phyloP scores from a whole-genome alignment of 2,888 invertebrate species.

The Diploptera punctata region DNA sequence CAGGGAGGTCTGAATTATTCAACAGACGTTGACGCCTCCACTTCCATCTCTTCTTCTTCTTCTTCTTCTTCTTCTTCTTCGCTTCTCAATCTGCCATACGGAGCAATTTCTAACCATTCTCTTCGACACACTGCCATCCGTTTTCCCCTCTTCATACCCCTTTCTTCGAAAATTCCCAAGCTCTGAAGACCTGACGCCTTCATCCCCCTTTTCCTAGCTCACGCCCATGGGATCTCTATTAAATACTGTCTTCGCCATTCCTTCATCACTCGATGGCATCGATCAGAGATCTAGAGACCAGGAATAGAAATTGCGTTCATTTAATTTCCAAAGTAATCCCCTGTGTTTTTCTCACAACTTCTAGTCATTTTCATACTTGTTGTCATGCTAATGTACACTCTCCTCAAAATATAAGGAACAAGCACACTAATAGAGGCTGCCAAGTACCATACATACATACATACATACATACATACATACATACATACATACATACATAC shows the following conservation, averaged over 20 bases:
- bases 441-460: too few species aligned
- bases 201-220: not conserved
- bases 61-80: not conserved
- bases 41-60: not conserved
- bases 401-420: too few species aligned
- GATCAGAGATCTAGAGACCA: not conserved
- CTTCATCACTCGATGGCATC: not conserved
- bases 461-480: not conserved
- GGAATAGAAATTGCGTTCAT: not conserved
- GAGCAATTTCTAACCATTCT: constrained; percentile 15
- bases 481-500: not conserved
- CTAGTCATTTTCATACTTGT: too few species aligned
- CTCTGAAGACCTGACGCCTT: constrained; percentile 5
- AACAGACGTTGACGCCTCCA: constrained; percentile 27
- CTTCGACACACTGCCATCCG: not conserved
- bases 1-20: constrained; percentile 36
- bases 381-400: too few species aligned
- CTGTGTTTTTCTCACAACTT: not conserved
- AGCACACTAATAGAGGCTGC: too few species aligned
- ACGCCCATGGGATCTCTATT: too few species aligned
- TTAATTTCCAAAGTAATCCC: not conserved
- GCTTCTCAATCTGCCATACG: not conserved
- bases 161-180: constrained; percentile 1
- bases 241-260: not conserved
- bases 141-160: not conserved